Percentiles rank a stretch among this genome's conserved stretches.
Conservation (phyloP, 2,888 invertebrate genomes). For the Polymixis lichenea region DNA sequence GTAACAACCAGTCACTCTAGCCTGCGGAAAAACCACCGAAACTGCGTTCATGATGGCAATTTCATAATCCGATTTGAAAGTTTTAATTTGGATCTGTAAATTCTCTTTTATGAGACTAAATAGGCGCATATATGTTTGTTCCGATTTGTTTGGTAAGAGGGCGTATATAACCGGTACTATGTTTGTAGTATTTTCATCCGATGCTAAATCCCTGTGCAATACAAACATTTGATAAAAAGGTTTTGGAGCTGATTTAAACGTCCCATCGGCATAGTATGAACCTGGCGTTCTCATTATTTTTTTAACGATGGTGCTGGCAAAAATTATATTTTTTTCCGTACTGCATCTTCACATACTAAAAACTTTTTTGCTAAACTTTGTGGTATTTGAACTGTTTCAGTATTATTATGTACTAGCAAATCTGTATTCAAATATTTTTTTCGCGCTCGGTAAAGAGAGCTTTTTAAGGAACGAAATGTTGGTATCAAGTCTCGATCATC, state of each 20-base stretch:
- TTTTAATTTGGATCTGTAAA: slow-evolving; percentile 32
- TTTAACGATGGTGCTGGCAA: slow-evolving; percentile 35
- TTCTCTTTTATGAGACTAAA: slow-evolving; percentile 41
- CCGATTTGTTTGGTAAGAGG: slow-evolving; percentile 39
- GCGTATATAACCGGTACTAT: slow-evolving; percentile 44
- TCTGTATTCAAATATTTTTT: slow-evolving; percentile 40
- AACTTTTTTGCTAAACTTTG: slow-evolving; percentile 36
- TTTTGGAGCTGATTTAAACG: slow-evolving; percentile 34
- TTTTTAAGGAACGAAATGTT: slow-evolving; percentile 20
- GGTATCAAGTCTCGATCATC: slow-evolving; percentile 32
- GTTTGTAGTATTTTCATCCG: slow-evolving; percentile 36
- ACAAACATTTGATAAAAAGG: slow-evolving; percentile 47
- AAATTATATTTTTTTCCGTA: slow-evolving; percentile 22
- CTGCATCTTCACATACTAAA: slow-evolving; percentile 25
- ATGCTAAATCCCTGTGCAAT: slow-evolving; percentile 34
- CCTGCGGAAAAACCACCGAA: slow-evolving; percentile 36
- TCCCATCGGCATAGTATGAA: slow-evolving; percentile 41
- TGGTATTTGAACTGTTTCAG: slow-evolving; percentile 39
- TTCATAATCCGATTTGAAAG: slow-evolving; percentile 49
- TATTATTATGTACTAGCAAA: slow-evolving; percentile 32
- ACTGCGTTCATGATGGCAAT: slow-evolving; percentile 37
- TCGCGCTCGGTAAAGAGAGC: slow-evolving; percentile 22
- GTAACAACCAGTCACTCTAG: slow-evolving; percentile 41
- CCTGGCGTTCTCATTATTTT: slow-evolving; percentile 39
- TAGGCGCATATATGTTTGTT: slow-evolving; percentile 39